These are phyloP conservation scores for Colius striatus DNA, from an alignment of 2,113 vertebrate genomes.

Conservation along the genomic window DNA sequence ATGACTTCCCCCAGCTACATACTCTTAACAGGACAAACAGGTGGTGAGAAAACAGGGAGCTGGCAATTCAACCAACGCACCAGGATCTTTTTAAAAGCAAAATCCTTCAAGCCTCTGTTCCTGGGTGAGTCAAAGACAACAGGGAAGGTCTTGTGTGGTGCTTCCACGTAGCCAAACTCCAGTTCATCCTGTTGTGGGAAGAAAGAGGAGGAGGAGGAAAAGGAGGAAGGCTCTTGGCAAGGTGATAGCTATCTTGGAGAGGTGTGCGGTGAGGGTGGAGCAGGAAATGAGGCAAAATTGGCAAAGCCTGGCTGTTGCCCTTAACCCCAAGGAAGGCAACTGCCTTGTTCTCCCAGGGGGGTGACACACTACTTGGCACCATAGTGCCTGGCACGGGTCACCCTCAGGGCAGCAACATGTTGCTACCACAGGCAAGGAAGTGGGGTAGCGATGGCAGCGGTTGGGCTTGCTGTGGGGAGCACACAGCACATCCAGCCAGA, in stretches of 20 bases:
- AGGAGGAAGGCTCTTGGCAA: not conserved
- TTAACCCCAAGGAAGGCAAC: not conserved
- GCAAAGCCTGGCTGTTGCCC: not conserved
- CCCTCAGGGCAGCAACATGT: rapidly evolving
- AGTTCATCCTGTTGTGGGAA: conserved; percentile 84
- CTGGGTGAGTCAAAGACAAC: conserved; percentile 93
- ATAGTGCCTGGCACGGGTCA: rapidly evolving
- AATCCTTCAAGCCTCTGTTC: conserved; percentile 80
- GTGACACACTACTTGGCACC: not conserved
- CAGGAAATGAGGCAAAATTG: not conserved
- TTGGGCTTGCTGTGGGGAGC: not conserved
- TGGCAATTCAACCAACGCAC: conserved; percentile 20
- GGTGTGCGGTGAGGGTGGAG: not conserved
- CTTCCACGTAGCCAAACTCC: conserved; percentile 92
- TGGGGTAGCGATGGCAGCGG: not conserved
- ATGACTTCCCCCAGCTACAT: too few relatives aligned
- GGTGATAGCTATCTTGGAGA: rapidly evolving
- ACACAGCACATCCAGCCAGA: rapidly evolving
- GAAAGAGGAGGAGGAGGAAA: not conserved
- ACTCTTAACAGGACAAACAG: too few relatives aligned
- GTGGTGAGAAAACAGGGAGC: rapidly evolving
- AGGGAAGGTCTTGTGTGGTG: conserved; percentile 85
- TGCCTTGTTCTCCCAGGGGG: rapidly evolving
- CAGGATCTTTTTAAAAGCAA: conserved; percentile 84
- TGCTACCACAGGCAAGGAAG: not conserved